These are phyloP conservation scores for Mesorhabditis spiculigera DNA, from an alignment of 2,888 invertebrate genomes.

Conservation along the genomic window DNA sequence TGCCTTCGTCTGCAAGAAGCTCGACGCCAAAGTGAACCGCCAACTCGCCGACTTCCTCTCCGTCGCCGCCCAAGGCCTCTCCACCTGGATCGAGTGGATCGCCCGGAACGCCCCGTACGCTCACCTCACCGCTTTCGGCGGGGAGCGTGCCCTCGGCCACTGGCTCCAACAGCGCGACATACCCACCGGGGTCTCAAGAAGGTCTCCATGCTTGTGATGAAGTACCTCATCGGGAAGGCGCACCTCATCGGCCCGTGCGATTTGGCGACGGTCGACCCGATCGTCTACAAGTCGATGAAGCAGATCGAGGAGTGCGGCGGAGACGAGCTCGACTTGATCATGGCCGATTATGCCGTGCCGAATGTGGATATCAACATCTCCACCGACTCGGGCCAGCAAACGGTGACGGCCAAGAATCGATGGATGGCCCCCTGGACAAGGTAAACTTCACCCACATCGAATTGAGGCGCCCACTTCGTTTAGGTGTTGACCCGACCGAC, in stretches of 20 bases:
- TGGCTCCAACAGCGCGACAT: conserved; percentile 66
- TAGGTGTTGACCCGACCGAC: no score
- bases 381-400: neutral
- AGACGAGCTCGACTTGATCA: conserved; percentile 53
- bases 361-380: conserved; percentile 5
- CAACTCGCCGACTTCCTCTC: conserved; percentile 96
- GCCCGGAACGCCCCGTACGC: conserved; percentile 70
- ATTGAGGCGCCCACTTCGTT: no score
- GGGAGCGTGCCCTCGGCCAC: conserved; percentile 84
- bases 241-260: conserved; percentile 32
- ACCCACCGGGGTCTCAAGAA: conserved; percentile 17
- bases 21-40: conserved; percentile 92
- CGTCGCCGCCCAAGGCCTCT: conserved; percentile 94
- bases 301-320: conserved; percentile 66
- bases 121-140: conserved; percentile 95
- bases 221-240: conserved; percentile 77
- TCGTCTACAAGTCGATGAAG: conserved; percentile 22
- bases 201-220: conserved; percentile 87
- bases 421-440: conserved; percentile 66
- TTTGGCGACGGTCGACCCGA: neutral
- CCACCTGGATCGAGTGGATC: conserved; percentile 72
- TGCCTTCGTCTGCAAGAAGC: conserved; percentile 66
- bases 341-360: conserved; percentile 87
- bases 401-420: conserved; percentile 75
- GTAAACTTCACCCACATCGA: no score